These are phyloP conservation scores for Rhea americana DNA, from an alignment of 2,113 vertebrate genomes.

Conservation along the genomic window DNA sequence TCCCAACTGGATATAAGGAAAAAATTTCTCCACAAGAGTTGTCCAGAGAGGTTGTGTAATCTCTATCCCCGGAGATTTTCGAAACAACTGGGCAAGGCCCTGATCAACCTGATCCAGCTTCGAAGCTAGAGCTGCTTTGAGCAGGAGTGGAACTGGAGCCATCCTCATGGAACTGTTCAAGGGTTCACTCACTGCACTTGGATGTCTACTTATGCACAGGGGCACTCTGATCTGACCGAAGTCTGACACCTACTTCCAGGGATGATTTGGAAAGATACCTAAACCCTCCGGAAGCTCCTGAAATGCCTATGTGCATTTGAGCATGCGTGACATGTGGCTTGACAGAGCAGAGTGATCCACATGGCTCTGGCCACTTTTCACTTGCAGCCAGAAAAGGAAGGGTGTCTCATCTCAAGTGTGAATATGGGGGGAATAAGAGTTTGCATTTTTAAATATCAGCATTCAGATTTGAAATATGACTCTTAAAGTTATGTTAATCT, in stretches of 20 bases:
- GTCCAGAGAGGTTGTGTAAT: background rate
- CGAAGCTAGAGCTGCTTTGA: background rate
- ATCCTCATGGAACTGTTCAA: background rate
- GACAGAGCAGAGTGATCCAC: too few species aligned
- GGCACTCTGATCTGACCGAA: accelerated
- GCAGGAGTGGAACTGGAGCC: background rate
- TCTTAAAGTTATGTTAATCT: background rate
- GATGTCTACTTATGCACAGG: background rate
- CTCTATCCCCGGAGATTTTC: background rate
- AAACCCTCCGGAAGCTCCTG: background rate
- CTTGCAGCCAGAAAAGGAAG: too few species aligned
- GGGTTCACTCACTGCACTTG: background rate
- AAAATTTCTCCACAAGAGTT: background rate
- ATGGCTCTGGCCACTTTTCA: too few species aligned
- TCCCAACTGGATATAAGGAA: accelerated
- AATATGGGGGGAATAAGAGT: background rate
- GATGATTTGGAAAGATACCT: background rate
- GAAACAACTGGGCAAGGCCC: background rate
- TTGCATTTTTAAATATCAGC: background rate
- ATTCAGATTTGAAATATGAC: background rate
- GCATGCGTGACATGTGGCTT: too few species aligned
- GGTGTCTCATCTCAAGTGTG: too few species aligned
- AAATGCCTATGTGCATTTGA: too few species aligned
- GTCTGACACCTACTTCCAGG: background rate
- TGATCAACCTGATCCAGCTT: background rate